These are phyloP conservation scores for Centropus bengalensis DNA, from an alignment of 2,113 vertebrate species.

Conservation along the genomic window DNA sequence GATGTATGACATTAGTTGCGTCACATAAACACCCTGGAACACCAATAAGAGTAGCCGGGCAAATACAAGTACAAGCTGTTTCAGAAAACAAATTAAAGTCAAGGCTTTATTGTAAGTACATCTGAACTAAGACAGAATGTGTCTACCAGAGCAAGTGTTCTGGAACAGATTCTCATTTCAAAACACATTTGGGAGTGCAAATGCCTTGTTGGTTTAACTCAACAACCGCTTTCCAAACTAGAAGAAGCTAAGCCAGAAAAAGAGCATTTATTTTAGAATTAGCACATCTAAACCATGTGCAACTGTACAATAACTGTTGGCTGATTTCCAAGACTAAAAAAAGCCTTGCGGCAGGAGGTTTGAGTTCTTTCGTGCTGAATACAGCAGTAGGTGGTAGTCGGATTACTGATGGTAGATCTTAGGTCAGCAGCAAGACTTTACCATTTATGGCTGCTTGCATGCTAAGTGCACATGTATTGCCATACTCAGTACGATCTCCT, in stretches of 20 bases:
- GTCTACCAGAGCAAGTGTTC: not conserved
- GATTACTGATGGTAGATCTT: not conserved
- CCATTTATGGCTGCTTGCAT: fast-evolving
- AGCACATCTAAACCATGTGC: not conserved
- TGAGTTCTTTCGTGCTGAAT: not conserved
- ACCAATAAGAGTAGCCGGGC: not conserved
- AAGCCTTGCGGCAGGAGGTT: not conserved
- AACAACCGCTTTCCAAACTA: not conserved
- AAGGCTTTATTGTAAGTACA: not conserved
- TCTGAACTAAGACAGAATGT: not conserved
- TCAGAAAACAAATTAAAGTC: not conserved
- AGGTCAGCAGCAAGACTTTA: not conserved
- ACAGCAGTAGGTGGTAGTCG: fast-evolving
- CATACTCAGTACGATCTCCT: not conserved
- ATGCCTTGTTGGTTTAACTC: not conserved
- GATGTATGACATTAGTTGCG: fast-evolving
- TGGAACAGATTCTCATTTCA: not conserved
- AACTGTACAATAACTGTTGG: not conserved
- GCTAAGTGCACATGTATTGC: fast-evolving
- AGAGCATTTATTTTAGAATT: not conserved
- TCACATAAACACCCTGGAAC: not conserved
- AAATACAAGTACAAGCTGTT: not conserved
- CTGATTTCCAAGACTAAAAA: not conserved
- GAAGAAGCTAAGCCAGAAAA: not conserved
- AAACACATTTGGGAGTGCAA: not conserved